Base-by-base conservation (phyloP, 2,113 vertebrate species). In the Indri indri region DNA sequence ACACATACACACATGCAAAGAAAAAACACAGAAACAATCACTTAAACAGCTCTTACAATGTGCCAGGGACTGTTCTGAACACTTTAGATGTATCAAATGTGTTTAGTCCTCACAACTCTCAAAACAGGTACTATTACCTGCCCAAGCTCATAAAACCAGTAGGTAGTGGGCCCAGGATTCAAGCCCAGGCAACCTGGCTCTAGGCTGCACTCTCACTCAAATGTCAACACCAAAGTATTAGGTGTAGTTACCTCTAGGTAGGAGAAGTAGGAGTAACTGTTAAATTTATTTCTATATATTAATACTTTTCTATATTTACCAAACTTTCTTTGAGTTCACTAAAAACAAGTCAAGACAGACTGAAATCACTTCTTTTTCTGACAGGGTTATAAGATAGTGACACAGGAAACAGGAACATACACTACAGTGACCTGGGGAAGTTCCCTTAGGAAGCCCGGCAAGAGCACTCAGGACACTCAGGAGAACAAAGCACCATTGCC, bases 371-470 rank as follows among this genome's bases (percentile, higher is more conserved):
- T 94, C 65, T 65, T 84, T 91, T 81, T 40, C 82, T 52, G 30
- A 87, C 14, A 82, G 25, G 40, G 34, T 23, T 76, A 47, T 27
- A 77, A 73, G 61, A n/a, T 6, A 76, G 63, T 40, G 25, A 74
- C 74, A 76, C 20, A 81, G 63, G 70, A 92, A 95, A 71, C 59
- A 54, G 68, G 70, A 91, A 82, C 77, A 88, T 59, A 84, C 82
- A 84, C n/a, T 6, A 32, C 11, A 50, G 40, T 8, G 6, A 13
- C 50, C 57, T 13, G 34, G 57, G 52, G 52, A 54, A 54, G 79
- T n/a, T 65, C 81, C 87, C 90, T 76, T 1, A 45, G 76, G 90
- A 66, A 87, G 50, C 37, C 76, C 54, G 54, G 54, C 5, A 76
- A 42, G 13, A 42, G 25, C 70, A 13, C 83, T 23, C 27, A 12